Conservation (phyloP, 2,113 vertebrate species). For the Azemiops feae region DNA sequence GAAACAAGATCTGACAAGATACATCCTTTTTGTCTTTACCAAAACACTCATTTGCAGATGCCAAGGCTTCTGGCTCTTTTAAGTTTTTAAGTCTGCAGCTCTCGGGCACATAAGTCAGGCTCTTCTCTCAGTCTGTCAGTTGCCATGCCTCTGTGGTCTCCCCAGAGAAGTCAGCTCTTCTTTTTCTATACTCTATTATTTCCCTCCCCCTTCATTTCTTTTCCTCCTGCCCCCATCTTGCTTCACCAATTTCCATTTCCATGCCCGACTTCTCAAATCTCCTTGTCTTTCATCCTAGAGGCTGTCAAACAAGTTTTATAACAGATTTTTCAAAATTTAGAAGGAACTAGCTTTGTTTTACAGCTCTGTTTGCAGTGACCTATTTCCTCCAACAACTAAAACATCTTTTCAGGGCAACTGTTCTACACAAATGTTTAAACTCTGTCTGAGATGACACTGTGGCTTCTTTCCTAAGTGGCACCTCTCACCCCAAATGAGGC, state of each 20-base stretch:
- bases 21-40: conserved; percentile 10
- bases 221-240: not conserved
- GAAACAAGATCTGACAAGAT: not conserved
- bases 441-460: not conserved
- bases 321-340: conserved; percentile 13
- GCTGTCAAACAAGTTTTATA: conserved; percentile 41
- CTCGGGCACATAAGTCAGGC: not conserved
- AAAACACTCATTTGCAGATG: not conserved
- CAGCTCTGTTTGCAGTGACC: conserved; percentile 1
- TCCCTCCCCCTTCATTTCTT: not conserved
- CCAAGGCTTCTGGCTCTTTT: conserved; percentile 4
- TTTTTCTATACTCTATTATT: not conserved
- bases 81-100: conserved; percentile 2
- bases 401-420: not conserved
- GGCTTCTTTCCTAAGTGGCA: not conserved
- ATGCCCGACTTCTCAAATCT: conserved; percentile 20
- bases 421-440: conserved; percentile 15
- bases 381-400: not conserved
- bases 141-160: not conserved
- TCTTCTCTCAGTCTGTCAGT: conserved; percentile 30
- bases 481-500: not conserved
- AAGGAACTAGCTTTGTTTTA: not conserved
- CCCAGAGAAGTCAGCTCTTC: not conserved
- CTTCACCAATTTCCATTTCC: conserved; percentile 22
- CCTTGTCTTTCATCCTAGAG: conserved; percentile 34